Evolutionary conservation across 2,888 invertebrate genomes (phyloP).

Genomic region (Spatulosminthurus flaviceps): DNA sequence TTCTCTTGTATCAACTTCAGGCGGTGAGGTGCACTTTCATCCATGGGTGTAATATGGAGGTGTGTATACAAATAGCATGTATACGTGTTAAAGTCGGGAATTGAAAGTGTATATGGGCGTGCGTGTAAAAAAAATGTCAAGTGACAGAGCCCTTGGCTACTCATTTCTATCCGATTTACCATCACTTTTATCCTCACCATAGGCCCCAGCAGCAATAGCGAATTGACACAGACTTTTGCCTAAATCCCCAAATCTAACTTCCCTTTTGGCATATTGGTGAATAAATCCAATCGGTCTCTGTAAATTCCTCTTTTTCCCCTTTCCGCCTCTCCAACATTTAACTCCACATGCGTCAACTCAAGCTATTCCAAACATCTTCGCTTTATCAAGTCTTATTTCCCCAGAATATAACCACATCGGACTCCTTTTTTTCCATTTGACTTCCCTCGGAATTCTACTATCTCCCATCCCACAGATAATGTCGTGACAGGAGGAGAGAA

Average conservation of each 20-base stretch:
- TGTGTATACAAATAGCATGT: neutral
- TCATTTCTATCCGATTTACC: slow-evolving; percentile 31
- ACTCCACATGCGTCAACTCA: slow-evolving; percentile 4
- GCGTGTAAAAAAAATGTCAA: slow-evolving; percentile 8
- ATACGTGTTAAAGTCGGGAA: neutral
- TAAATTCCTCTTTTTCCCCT: neutral
- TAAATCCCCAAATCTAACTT: slow-evolving; percentile 4
- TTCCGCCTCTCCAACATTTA: neutral
- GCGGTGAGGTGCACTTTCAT: too few relatives aligned
- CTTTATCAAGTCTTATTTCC: too few relatives aligned
- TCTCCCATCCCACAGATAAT: too few relatives aligned
- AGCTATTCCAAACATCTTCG: neutral
- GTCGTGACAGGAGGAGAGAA: neutral
- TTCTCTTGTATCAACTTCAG: neutral
- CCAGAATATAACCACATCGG: too few relatives aligned
- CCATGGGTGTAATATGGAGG: too few relatives aligned
- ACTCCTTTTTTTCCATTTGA: too few relatives aligned
- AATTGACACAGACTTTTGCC: neutral
- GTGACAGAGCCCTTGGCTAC: slow-evolving; percentile 33
- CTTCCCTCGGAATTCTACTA: too few relatives aligned
- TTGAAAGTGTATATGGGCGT: neutral
- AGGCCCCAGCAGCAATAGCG: neutral
- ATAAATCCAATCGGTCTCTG: neutral
- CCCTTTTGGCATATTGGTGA: neutral
- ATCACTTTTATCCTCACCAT: neutral